Evolutionary conservation across 1,140 invertebrate genomes (phyloP).

Genomic region (Bombus cullumanus): DNA sequence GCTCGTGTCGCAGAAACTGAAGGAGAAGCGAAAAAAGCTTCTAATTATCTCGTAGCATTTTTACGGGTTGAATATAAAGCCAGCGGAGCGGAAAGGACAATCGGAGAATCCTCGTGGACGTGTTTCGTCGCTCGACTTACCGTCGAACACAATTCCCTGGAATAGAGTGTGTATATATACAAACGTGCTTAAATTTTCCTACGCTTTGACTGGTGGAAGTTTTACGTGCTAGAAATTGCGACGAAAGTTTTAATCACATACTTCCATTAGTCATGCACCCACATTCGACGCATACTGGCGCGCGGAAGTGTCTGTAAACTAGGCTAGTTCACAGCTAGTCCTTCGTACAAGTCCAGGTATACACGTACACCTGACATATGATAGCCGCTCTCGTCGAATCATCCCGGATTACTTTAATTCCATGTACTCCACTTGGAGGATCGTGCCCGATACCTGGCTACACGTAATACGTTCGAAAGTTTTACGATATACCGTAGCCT

Average conservation of each 20-base stretch:
- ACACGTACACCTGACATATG: conserved; percentile 43
- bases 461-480: not conserved
- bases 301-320: conserved; percentile 28
- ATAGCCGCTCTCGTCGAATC: conserved; percentile 26
- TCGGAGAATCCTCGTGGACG: conserved; percentile 15
- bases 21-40: not conserved
- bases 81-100: conserved; percentile 12
- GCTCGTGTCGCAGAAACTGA: not conserved
- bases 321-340: conserved; percentile 25
- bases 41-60: conserved; percentile 24
- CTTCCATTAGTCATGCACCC: conserved; percentile 76
- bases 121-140: not conserved
- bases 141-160: not conserved
- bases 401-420: conserved; percentile 24
- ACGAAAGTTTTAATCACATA: conserved; percentile 78
- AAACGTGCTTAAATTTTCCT: conserved; percentile 24
- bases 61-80: not conserved
- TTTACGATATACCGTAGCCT: not conserved
- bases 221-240: conserved; percentile 72
- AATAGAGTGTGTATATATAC: not conserved
- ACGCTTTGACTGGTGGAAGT: conserved; percentile 38
- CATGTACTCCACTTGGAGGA: not conserved
- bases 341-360: conserved; percentile 25
- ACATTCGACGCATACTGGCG: conserved; percentile 44
- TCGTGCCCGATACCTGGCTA: not conserved